These are phyloP conservation scores for Ametastegia equiseti DNA, from an alignment of 2,888 invertebrate species.

Conservation along the genomic window DNA sequence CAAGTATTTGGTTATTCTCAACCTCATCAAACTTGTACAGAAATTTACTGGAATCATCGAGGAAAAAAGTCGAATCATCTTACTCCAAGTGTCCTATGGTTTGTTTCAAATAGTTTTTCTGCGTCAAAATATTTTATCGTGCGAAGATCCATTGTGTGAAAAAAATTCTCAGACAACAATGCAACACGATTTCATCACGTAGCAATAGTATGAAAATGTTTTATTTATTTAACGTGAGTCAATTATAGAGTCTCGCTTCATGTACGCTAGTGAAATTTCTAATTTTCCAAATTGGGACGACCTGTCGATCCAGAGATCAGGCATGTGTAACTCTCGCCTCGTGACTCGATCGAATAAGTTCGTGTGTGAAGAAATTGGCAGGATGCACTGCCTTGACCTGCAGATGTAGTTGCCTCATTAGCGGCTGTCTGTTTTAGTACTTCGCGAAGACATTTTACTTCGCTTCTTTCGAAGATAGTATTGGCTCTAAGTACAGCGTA, in stretches of 20 bases:
- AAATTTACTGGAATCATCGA: neutral
- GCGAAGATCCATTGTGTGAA: neutral
- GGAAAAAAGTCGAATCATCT: neutral
- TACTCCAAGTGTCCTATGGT: neutral
- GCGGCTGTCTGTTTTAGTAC: neutral
- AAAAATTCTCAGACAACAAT: neutral
- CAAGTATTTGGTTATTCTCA: neutral
- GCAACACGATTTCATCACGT: neutral
- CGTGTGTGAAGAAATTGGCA: neutral
- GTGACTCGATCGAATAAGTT: neutral
- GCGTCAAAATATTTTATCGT: neutral
- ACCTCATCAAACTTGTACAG: neutral
- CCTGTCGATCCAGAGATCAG: neutral
- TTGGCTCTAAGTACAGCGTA: conserved; percentile 15
- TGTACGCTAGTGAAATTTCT: neutral
- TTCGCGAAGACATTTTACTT: neutral
- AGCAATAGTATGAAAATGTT: neutral
- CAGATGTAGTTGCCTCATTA: conserved; percentile 23
- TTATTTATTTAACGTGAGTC: neutral
- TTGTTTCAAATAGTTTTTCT: neutral
- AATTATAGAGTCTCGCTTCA: neutral
- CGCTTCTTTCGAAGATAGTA: neutral
- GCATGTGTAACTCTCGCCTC: neutral
- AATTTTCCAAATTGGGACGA: neutral
- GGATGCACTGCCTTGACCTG: neutral